Conservation (phyloP, 2,888 invertebrate species). For the Macrosoma leucophasiata region DNA sequence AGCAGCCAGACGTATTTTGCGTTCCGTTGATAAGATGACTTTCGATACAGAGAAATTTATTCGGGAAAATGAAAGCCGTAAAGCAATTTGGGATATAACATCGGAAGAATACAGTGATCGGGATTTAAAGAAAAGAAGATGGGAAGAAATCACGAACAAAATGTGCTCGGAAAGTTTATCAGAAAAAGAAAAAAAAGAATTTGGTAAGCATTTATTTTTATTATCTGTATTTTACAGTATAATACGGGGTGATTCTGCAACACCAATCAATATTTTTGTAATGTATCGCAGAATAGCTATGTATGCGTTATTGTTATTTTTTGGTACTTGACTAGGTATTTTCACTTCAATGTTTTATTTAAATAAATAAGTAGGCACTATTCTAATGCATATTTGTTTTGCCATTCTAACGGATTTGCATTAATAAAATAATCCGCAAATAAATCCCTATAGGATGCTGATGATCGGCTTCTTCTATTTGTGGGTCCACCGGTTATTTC, state of each 20-base stretch:
- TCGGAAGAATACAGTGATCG: conserved; percentile 28
- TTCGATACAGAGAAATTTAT: conserved; percentile 29
- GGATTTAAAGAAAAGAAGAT: conserved; percentile 28
- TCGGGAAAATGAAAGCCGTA: conserved; percentile 28
- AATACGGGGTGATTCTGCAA: conserved; percentile 20
- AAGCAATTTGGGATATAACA: conserved; percentile 27
- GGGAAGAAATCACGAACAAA: conserved; percentile 29
- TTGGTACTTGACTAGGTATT: too few relatives aligned
- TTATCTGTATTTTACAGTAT: conserved; percentile 23
- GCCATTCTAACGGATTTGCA: conserved; percentile 24
- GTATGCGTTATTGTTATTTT: conserved; percentile 20
- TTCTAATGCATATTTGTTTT: conserved; percentile 24
- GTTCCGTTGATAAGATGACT: conserved; percentile 20
- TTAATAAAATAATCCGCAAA: conserved; percentile 26
- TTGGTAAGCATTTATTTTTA: conserved; percentile 29
- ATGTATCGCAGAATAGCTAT: conserved; percentile 24
- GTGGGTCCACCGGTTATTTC: conserved; percentile 21
- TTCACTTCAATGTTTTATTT: conserved; percentile 25
- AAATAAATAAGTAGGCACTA: conserved; percentile 25
- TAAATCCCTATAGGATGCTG: conserved; percentile 23
- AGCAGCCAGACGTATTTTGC: conserved; percentile 27
- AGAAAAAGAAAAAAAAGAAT: conserved; percentile 26
- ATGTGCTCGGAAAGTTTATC: conserved; percentile 27
- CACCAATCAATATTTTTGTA: conserved; percentile 25
- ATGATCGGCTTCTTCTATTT: conserved; percentile 21